Conservation (phyloP, 2,888 invertebrate genomes). For the Heteromyza rotundicornis region DNA sequence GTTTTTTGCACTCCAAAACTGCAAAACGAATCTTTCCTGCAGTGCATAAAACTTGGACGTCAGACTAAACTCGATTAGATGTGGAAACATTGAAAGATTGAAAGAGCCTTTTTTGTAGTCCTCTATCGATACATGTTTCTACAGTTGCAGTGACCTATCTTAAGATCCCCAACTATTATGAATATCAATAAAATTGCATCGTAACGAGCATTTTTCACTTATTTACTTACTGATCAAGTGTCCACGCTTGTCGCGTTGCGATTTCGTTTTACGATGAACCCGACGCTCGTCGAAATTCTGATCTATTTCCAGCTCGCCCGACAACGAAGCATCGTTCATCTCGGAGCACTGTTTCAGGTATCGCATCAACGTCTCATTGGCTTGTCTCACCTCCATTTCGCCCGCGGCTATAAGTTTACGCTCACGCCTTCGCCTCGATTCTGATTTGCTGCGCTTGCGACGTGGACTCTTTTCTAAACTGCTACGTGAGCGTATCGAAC, state of each 20-base stretch:
- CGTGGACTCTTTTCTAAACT: constrained; percentile 62
- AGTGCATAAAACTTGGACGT: too few species aligned
- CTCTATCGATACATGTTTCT: too few species aligned
- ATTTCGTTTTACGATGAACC: constrained; percentile 62
- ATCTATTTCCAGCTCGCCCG: constrained; percentile 62
- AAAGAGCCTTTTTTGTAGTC: too few species aligned
- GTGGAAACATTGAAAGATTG: too few species aligned
- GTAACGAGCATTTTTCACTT: too few species aligned
- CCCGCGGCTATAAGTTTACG: constrained; percentile 62
- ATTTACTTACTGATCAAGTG: constrained; percentile 60
- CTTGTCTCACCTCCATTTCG: constrained; percentile 62
- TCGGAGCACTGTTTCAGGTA: constrained; percentile 63
- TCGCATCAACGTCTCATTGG: constrained; percentile 62
- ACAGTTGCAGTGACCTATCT: too few species aligned
- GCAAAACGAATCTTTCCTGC: too few species aligned
- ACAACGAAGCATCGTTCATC: constrained; percentile 62
- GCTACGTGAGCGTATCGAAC: constrained; percentile 60
- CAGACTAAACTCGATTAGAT: too few species aligned
- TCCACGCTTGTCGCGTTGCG: constrained; percentile 61
- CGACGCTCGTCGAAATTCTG: constrained; percentile 61
- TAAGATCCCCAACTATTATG: too few species aligned
- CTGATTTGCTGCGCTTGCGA: constrained; percentile 62
- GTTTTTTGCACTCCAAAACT: too few species aligned
- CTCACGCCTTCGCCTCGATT: constrained; percentile 60
- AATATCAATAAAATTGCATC: too few species aligned